A percentile compares a stretch with the other conserved stretches of the same genome.
Evolutionary conservation across 2,888 invertebrate genomes (phyloP).

Genomic region (Boloria euphrosyne): DNA sequence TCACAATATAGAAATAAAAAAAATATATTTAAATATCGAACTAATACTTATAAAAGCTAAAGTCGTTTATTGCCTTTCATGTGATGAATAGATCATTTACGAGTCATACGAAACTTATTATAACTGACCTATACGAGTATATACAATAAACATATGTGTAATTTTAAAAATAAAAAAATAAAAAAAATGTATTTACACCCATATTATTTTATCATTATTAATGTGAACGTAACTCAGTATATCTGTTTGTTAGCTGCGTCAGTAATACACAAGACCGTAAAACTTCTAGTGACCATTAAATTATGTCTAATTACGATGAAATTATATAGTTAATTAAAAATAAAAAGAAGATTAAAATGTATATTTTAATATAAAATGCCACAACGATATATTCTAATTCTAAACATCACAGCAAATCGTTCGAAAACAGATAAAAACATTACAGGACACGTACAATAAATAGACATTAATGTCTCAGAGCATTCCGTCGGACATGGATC

Average conservation of each 20-base stretch:
- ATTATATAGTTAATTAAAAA: neutral
- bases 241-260: no score
- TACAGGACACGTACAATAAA: slow-evolving; percentile 79
- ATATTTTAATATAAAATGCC: neutral
- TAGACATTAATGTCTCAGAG: slow-evolving; percentile 79
- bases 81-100: no score
- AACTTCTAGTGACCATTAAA: neutral
- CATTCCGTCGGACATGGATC: slow-evolving; percentile 59
- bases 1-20: neutral
- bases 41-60: no score
- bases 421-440: slow-evolving; percentile 77
- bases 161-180: no score
- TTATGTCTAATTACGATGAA: neutral
- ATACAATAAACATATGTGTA: no score
- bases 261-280: neutral
- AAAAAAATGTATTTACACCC: no score
- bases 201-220: no score
- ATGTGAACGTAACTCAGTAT: no score
- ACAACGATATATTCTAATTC: slow-evolving; percentile 39
- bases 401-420: slow-evolving; percentile 57
- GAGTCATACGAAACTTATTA: no score
- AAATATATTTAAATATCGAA: neutral
- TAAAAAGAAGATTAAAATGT: slow-evolving; percentile 10
- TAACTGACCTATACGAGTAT: no score
- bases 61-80: no score